Conservation (phyloP, 2,113 vertebrate genomes). For the Syrrhaptes paradoxus region DNA sequence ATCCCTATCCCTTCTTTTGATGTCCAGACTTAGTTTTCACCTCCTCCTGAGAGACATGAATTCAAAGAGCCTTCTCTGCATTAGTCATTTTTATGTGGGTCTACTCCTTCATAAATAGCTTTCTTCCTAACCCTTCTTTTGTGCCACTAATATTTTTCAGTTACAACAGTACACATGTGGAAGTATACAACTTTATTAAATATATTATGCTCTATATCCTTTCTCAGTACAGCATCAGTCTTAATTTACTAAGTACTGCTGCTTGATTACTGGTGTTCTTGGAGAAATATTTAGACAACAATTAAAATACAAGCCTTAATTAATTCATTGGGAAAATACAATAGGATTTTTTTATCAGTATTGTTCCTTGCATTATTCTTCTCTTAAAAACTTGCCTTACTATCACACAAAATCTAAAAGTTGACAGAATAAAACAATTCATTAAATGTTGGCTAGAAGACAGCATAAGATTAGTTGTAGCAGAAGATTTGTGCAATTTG, state of each 20-base stretch:
- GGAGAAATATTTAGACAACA: neutral
- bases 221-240: neutral
- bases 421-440: neutral
- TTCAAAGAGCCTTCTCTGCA: neutral
- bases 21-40: neutral
- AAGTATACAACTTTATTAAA: neutral
- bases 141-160: neutral
- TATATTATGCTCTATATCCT: neutral
- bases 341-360: neutral
- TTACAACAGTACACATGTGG: neutral
- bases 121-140: neutral
- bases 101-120: neutral
- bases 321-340: neutral
- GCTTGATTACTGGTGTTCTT: neutral
- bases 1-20: neutral
- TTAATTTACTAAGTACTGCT: neutral
- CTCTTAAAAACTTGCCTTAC: neutral
- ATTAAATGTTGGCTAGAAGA: neutral
- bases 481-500: neutral
- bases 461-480: neutral
- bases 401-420: neutral
- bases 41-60: neutral
- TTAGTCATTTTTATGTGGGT: rapidly evolving
- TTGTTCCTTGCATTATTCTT: neutral
- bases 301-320: neutral